Conservation (phyloP, 2,797 vertebrate species). For the Lacerta bilineata region DNA sequence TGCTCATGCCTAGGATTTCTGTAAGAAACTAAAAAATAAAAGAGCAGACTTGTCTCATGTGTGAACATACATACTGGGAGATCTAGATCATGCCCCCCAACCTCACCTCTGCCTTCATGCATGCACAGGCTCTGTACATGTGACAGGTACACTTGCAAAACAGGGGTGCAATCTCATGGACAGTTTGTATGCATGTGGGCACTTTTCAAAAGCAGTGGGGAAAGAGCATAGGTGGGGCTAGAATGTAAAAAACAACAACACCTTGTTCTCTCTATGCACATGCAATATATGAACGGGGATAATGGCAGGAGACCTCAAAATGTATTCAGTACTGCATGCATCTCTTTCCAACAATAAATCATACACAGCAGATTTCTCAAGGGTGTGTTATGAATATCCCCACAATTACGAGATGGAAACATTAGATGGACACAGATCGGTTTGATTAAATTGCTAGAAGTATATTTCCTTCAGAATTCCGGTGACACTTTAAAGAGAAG, state of each 20-base stretch:
- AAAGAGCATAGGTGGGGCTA: neutral
- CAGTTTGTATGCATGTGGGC: neutral
- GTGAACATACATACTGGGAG: too few relatives aligned
- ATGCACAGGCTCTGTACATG: neutral
- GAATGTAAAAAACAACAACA: neutral
- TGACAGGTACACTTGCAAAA: neutral
- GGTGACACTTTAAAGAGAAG: neutral
- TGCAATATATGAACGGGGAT: neutral
- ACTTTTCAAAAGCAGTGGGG: neutral
- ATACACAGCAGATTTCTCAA: neutral
- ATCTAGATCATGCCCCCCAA: too few relatives aligned
- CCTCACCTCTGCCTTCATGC: neutral
- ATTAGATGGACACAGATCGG: neutral
- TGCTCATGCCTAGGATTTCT: neutral
- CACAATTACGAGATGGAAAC: neutral
- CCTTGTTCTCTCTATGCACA: neutral
- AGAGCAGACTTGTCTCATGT: too few relatives aligned
- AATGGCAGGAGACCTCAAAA: neutral
- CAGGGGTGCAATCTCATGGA: neutral
- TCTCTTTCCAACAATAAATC: neutral
- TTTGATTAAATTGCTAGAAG: constrained; percentile 19
- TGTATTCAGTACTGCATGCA: neutral
- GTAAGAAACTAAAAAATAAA: too few relatives aligned
- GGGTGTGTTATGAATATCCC: neutral
- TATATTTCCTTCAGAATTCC: neutral